Base-by-base conservation (phyloP, 92 coral and sea anemone species). In the Palythoa heliodiscus region DNA sequence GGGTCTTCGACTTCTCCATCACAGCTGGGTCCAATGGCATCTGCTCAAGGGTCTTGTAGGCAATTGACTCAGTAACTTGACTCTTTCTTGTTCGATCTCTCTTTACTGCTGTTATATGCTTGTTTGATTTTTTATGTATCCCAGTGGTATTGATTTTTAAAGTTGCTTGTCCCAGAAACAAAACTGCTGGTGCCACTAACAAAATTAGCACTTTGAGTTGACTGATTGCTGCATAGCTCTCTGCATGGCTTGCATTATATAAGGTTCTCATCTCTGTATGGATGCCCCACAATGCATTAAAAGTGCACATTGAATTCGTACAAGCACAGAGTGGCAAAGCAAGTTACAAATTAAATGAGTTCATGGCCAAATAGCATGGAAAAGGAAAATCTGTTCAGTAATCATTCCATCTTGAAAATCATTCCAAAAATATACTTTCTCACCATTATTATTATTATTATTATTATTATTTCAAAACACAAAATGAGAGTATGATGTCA, bases 251-350 rank as follows among this genome's bases (percentile, higher is more conserved):
- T n/a, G n/a, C n/a, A n/a, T n/a, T n/a, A n/a, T n/a, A n/a, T n/a
- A n/a, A n/a, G n/a, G n/a, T n/a, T n/a, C n/a, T n/a, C n/a, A n/a
- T n/a, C n/a, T n/a, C n/a, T n/a, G n/a, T n/a, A n/a, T 71, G 82
- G 82, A 77, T 71, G 82, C 82, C 82, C 82, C 82, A 77, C 73
- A 77, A 77, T 77, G 82, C 60, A 77, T 40, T 77, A 71, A 22
- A 77, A 77, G 82, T 77, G 82, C 82, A 77, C 82, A 77, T 77
- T 47, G 60, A 77, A 77, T 77, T 72, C 82, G 82, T 76, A 35
- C 82, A 22, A 37, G 57, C 70, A 55, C 11, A 17, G 11, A 11
- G 16, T n/a, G 25, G n/a, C n/a, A n/a, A n/a, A n/a, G n/a, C n/a
- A n/a, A n/a, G n/a, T n/a, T n/a, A n/a, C n/a, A n/a, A n/a, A n/a